A percentile compares a stretch with the other conserved stretches of the same genome.
These are phyloP conservation scores for Channallabes apus DNA, from an alignment of 2,797 vertebrate species.

Conservation along the genomic window DNA sequence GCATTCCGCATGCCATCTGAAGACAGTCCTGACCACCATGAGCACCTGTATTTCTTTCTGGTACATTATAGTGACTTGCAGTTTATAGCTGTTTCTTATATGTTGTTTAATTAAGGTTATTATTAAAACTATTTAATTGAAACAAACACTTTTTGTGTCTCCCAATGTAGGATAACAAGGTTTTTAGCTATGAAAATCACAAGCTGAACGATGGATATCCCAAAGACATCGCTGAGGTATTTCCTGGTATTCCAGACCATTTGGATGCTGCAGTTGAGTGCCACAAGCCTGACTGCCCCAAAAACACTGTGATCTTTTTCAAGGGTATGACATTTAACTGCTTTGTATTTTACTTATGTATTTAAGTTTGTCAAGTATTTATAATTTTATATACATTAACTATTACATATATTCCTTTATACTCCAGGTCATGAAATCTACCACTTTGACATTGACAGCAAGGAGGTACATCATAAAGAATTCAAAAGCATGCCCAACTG, in stretches of 20 bases:
- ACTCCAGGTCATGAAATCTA: constrained; percentile 65
- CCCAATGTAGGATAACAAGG: constrained; percentile 69
- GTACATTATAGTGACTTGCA: constrained; percentile 50
- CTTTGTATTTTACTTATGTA: background rate
- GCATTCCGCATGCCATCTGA: constrained; percentile 73
- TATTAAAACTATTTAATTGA: background rate
- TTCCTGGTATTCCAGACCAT: constrained; percentile 76
- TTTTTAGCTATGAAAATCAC: constrained; percentile 74
- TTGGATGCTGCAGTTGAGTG: constrained; percentile 83
- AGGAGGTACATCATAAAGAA: constrained; percentile 65
- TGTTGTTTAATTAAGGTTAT: background rate
- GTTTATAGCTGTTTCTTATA: background rate
- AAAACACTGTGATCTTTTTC: constrained; percentile 79
- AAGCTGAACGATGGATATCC: constrained; percentile 72
- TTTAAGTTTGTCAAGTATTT: too few species aligned
- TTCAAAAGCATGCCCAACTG: constrained; percentile 75
- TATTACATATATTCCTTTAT: background rate
- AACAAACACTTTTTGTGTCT: background rate
- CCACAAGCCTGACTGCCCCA: constrained; percentile 73
- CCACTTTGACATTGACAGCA: constrained; percentile 69
- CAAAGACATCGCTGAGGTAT: constrained; percentile 72
- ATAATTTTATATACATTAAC: background rate
- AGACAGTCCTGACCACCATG: constrained; percentile 55
- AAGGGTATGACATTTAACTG: constrained; percentile 68
- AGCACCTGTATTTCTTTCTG: constrained; percentile 79